These are phyloP conservation scores for Taxidea taxus DNA, from an alignment of 2,113 vertebrate species.

Conservation along the genomic window DNA sequence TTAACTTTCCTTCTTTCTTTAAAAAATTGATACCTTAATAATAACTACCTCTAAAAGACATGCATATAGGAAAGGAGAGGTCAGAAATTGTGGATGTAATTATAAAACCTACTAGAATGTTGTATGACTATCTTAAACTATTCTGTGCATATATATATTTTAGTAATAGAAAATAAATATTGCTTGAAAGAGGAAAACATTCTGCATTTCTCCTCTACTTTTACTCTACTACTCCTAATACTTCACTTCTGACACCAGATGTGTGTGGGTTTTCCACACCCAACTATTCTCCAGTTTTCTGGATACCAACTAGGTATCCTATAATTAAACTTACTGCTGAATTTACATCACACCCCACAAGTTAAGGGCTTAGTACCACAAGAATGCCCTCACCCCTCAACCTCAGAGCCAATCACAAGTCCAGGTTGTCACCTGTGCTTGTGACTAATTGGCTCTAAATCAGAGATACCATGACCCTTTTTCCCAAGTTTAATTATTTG, in stretches of 20 bases:
- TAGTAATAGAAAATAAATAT: neutral
- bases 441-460: neutral
- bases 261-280: neutral
- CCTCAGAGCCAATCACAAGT: neutral
- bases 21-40: neutral
- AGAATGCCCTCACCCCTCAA: neutral
- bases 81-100: neutral
- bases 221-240: neutral
- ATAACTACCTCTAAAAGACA: neutral
- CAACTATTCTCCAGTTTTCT: neutral
- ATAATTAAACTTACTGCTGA: neutral
- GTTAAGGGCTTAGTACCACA: neutral
- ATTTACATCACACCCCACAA: neutral
- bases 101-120: neutral
- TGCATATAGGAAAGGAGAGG: neutral
- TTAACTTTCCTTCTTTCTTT: slow-evolving; percentile 20
- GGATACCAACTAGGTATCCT: neutral
- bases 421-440: neutral
- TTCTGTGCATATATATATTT: neutral
- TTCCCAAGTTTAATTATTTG: neutral
- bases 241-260: neutral
- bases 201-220: neutral
- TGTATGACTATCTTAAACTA: neutral
- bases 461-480: neutral
- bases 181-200: neutral